A percentile compares a stretch with the other conserved stretches of the same genome.
phyloP scores from a whole-genome alignment of 2,888 invertebrate species.

The Acronicta leporina region DNA sequence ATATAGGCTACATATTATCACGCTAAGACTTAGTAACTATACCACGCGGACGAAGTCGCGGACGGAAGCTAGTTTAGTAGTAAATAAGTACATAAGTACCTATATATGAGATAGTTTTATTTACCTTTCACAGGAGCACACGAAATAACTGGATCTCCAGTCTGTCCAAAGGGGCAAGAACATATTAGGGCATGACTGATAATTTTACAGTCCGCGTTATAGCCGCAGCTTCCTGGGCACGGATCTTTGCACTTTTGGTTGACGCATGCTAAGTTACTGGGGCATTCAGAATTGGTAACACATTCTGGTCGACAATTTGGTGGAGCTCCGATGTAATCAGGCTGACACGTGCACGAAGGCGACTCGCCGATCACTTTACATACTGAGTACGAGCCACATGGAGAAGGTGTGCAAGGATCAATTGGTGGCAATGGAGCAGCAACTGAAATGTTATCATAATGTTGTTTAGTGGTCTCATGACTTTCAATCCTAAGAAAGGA shows the following conservation, averaged over 20 bases:
- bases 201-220: slow-evolving; percentile 92
- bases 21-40: too few species aligned
- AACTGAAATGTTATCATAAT: slow-evolving; percentile 65
- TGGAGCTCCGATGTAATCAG: slow-evolving; percentile 90
- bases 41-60: too few species aligned
- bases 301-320: slow-evolving; percentile 92
- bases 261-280: slow-evolving; percentile 90
- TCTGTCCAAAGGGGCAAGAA: slow-evolving; percentile 90
- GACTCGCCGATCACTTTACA: slow-evolving; percentile 90
- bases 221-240: slow-evolving; percentile 91
- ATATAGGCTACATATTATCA: too few species aligned
- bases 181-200: slow-evolving; percentile 92
- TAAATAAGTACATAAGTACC: neutral
- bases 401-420: slow-evolving; percentile 91
- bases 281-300: slow-evolving; percentile 91
- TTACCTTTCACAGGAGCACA: slow-evolving; percentile 82
- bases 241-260: slow-evolving; percentile 92
- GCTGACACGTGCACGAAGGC: slow-evolving; percentile 91
- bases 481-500: too few species aligned
- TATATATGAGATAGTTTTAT: neutral
- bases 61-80: too few species aligned
- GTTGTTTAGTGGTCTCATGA: too few species aligned
- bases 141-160: slow-evolving; percentile 91
- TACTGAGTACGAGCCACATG: slow-evolving; percentile 91
- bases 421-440: slow-evolving; percentile 77